Conservation (phyloP, 2,797 vertebrate genomes). For the Thalassophryne amazonica region DNA sequence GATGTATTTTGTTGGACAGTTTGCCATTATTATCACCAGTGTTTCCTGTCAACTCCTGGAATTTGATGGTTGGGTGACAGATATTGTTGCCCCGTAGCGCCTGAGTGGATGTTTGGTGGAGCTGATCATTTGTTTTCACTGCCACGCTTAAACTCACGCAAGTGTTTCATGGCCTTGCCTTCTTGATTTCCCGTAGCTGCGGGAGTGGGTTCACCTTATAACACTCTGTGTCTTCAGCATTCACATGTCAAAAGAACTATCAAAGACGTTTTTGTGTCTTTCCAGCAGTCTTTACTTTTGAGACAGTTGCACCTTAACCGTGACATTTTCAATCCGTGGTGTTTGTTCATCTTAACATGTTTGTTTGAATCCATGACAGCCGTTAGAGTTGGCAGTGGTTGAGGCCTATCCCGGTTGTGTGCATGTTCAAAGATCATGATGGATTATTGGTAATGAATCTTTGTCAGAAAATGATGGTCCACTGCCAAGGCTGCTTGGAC, state of each 20-base stretch:
- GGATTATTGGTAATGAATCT: slow-evolving; percentile 49
- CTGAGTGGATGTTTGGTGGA: slow-evolving; percentile 56
- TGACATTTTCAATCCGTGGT: too few species aligned
- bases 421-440: slow-evolving; percentile 30
- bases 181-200: slow-evolving; percentile 18
- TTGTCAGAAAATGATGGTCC: slow-evolving; percentile 63
- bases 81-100: slow-evolving; percentile 48
- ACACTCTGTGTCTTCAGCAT: not conserved
- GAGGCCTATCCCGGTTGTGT: slow-evolving; percentile 34
- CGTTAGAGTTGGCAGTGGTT: slow-evolving; percentile 28
- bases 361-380: too few species aligned
- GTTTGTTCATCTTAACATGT: too few species aligned
- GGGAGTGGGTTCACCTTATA: not conserved
- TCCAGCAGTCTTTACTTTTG: too few species aligned
- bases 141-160: slow-evolving; percentile 9
- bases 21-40: too few species aligned
- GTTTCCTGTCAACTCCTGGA: too few species aligned
- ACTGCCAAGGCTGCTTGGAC: slow-evolving; percentile 45
- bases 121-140: slow-evolving; percentile 32
- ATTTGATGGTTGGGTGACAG: slow-evolving; percentile 32
- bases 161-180: slow-evolving; percentile 11
- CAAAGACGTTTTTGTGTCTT: not conserved
- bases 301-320: too few species aligned
- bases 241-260: too few species aligned
- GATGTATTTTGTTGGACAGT: too few species aligned